Evolutionary conservation across 2,888 invertebrate species (phyloP).

Genomic region (Chymomyza fuscimana): DNA sequence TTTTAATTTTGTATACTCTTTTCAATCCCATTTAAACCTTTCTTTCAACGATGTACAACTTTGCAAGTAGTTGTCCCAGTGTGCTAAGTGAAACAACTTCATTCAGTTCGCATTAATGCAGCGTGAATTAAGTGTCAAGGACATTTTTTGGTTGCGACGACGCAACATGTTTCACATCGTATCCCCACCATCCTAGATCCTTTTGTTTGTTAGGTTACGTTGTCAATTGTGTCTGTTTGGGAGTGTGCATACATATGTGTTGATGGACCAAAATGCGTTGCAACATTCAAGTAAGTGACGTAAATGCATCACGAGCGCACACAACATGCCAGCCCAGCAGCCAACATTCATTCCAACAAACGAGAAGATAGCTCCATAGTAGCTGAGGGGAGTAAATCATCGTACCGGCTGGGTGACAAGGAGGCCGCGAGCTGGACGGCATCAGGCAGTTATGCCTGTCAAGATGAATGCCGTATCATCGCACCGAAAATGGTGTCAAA

Average conservation of each 20-base stretch:
- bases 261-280: slow-evolving; percentile 65
- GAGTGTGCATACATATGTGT: slow-evolving; percentile 21
- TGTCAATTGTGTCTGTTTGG: slow-evolving; percentile 26
- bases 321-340: slow-evolving; percentile 21
- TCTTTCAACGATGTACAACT: neutral
- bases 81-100: slow-evolving; percentile 61
- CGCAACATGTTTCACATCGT: slow-evolving; percentile 63
- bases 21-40: no score
- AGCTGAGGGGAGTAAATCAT: slow-evolving; percentile 53
- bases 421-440: slow-evolving; percentile 29
- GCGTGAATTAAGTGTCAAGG: slow-evolving; percentile 76
- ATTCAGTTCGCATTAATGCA: slow-evolving; percentile 73
- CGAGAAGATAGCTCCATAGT: slow-evolving; percentile 8
- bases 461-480: slow-evolving; percentile 77
- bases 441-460: slow-evolving; percentile 73
- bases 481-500: slow-evolving; percentile 73
- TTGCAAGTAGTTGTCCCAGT: slow-evolving; percentile 34
- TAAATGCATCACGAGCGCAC: slow-evolving; percentile 64
- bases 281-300: slow-evolving; percentile 75
- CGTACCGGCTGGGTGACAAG: neutral
- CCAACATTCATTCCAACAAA: slow-evolving; percentile 13
- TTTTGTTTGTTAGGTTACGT: slow-evolving; percentile 37
- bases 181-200: neutral
- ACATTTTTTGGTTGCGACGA: slow-evolving; percentile 69
- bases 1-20: no score